Evolutionary conservation across 2,888 invertebrate species (phyloP), one percentile per base, ranked within the genome.

Genomic region (Amaurobius ferox): DNA sequence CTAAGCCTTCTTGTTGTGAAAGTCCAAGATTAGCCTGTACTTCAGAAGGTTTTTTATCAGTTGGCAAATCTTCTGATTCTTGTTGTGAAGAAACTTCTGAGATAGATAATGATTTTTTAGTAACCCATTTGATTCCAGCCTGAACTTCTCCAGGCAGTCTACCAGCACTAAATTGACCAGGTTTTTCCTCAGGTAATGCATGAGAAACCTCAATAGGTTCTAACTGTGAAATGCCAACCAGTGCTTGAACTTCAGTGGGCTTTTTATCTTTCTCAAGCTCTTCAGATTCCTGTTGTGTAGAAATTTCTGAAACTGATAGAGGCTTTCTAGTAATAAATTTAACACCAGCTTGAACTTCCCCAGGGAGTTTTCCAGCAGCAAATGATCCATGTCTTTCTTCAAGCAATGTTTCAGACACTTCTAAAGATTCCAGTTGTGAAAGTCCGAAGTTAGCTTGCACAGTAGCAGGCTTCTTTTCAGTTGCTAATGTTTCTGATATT

Each of bases 71-170:
- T 70, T 88, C 83, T 23, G 86, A 68, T 39, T 26, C 48, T 30
- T 87, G 79, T 64, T 88, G 71, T n/a, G 76, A 40, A 7, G 88
- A 80, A 28, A 87, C 79, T 64, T 88, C 88, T 48, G 71, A 77
- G 5, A 88, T 80, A 29, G 88, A 80, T 30, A 88, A 26, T 6
- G 79, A 81, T 35, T 77, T 61, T 78, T 88, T 55, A n/a, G 78
- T 79, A 16, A 80, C 86, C 67, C 67, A 86, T 39, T 86, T 78
- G 6, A 86, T 23, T 28, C 79, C 80, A 19, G 88, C 88, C 66
- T 80, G 78, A 35, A 86, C 74, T 78, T 88, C 83, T 6, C 86
- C 86, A 13, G 88, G 88, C 16, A 83, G 70, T 70, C 62, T 40
- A 2, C 88, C 88, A 29, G 79, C 83, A 40, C 48, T 71, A 68